phyloP scores from a whole-genome alignment of 2,888 invertebrate species.

The Norana najaformis region DNA sequence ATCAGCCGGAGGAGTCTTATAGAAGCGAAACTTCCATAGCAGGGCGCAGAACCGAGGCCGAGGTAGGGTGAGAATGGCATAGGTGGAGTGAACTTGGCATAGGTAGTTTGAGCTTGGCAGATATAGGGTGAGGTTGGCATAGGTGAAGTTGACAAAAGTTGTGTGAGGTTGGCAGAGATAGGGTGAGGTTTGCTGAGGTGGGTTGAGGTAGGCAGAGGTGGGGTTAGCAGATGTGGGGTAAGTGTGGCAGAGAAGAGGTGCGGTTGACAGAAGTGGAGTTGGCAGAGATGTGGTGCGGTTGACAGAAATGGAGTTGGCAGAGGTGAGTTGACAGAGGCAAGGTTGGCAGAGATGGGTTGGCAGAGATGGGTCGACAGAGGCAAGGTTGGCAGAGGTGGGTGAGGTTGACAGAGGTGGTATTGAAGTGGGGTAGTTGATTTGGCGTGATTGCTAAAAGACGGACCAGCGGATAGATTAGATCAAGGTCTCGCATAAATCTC shows the following conservation, averaged over 20 bases:
- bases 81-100: too few relatives aligned
- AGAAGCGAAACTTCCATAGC: not conserved
- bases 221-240: not conserved
- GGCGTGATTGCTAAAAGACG: not conserved
- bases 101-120: too few relatives aligned
- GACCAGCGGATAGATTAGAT: not conserved
- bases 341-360: not conserved
- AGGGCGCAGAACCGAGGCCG: not conserved
- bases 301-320: too few relatives aligned
- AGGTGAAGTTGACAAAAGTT: too few relatives aligned
- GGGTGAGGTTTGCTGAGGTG: not conserved
- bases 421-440: not conserved
- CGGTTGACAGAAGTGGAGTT: too few relatives aligned
- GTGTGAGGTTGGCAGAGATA: not conserved
- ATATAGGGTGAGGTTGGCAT: not conserved
- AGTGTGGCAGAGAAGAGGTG: not conserved
- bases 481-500: not conserved
- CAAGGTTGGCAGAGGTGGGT: not conserved
- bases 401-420: not conserved
- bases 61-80: too few relatives aligned
- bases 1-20: not conserved
- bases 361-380: not conserved
- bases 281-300: not conserved
- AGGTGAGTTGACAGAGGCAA: too few relatives aligned
- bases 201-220: too few relatives aligned